phyloP scores from a whole-genome alignment of 2,888 invertebrate genomes.

The Cephus nigrinus region DNA sequence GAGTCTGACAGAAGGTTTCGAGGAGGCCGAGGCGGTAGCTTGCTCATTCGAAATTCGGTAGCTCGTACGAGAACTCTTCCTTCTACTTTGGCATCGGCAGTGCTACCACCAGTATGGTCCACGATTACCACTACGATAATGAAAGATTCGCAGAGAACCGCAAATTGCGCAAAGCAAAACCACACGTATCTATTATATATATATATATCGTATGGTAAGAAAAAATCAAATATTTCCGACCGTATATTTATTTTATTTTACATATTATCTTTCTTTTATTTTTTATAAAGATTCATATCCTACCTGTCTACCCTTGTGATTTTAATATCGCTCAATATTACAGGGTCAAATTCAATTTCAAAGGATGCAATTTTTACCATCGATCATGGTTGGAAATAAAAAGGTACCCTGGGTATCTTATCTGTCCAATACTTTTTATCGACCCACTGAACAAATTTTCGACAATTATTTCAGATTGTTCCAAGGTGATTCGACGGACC shows the following conservation, averaged over 20 bases:
- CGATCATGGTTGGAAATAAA: no score
- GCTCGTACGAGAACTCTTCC: constrained; percentile 38
- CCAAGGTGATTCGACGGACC: not conserved
- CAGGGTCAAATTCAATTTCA: not conserved
- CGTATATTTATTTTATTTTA: constrained; percentile 42
- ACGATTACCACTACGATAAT: constrained; percentile 46
- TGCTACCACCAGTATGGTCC: not conserved
- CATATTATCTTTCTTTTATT: constrained; percentile 21
- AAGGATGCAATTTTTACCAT: not conserved
- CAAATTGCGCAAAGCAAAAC: constrained; percentile 58
- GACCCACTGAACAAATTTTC: not conserved
- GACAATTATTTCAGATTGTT: not conserved
- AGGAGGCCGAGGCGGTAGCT: constrained; percentile 38
- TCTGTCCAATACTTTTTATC: not conserved
- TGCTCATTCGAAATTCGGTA: constrained; percentile 66
- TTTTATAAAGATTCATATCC: not conserved
- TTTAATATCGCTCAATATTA: not conserved
- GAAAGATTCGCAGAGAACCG: constrained; percentile 65
- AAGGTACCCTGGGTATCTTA: not conserved
- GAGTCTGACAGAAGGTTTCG: constrained; percentile 44
- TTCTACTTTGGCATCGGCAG: not conserved
- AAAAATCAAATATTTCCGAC: constrained; percentile 53
- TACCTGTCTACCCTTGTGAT: not conserved
- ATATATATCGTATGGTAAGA: constrained; percentile 12
- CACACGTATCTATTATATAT: not conserved